phyloP scores from a whole-genome alignment of 2,888 invertebrate species.

The Salticus scenicus region DNA sequence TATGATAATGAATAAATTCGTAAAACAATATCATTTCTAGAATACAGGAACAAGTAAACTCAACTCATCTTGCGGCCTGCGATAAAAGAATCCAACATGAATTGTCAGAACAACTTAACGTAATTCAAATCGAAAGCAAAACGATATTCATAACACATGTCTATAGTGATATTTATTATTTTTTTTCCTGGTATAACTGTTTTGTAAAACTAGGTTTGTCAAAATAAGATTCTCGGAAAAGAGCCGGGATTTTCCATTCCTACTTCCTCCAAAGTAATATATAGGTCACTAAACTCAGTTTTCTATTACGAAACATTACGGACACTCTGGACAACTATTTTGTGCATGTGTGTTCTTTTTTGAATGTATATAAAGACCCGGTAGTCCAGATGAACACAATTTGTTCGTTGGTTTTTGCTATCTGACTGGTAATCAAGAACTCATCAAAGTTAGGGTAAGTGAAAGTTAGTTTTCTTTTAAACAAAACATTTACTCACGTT shows the following conservation, averaged over 20 bases:
- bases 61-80: too few relatives aligned
- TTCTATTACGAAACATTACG: constrained; percentile 27
- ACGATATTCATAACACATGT: constrained; percentile 5
- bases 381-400: neutral
- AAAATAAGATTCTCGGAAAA: constrained; percentile 10
- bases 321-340: neutral
- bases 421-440: too few relatives aligned
- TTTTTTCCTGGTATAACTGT: constrained; percentile 18
- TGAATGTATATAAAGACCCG: constrained; percentile 25
- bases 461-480: too few relatives aligned
- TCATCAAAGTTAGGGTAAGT: neutral
- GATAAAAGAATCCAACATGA: too few relatives aligned
- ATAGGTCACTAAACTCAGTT: constrained; percentile 54
- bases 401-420: too few relatives aligned
- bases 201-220: constrained; percentile 49
- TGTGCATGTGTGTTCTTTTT: constrained; percentile 16
- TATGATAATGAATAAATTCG: too few relatives aligned
- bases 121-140: neutral
- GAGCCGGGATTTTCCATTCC: constrained; percentile 17
- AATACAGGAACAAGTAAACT: too few relatives aligned
- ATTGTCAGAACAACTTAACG: too few relatives aligned
- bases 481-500: too few relatives aligned
- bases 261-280: constrained; percentile 60
- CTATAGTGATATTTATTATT: neutral
- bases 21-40: too few relatives aligned